These are phyloP conservation scores for Theonella swinhoei DNA, from an alignment of 37 sponge, comb jelly and placozoan genomes.

Conservation along the genomic window DNA sequence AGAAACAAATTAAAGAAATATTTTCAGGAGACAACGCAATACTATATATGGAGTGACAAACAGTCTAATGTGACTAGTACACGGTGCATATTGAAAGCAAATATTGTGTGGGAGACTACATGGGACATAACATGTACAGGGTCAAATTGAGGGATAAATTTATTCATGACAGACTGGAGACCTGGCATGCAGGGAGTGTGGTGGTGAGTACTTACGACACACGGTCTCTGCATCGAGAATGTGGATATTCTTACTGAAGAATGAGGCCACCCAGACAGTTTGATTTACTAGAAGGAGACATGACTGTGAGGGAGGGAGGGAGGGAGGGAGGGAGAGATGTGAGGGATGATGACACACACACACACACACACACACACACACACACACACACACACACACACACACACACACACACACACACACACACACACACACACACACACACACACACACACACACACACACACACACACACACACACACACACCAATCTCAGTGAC, in stretches of 20 bases:
- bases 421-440: not conserved
- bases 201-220: slow-evolving; percentile 79
- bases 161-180: too few relatives aligned
- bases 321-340: slow-evolving; percentile 14
- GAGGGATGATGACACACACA: not conserved
- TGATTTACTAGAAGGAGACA: slow-evolving; percentile 75
- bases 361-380: too few relatives aligned
- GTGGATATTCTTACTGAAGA: slow-evolving; percentile 67
- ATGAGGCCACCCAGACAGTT: slow-evolving; percentile 77
- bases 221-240: slow-evolving; percentile 76
- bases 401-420: slow-evolving; percentile 1
- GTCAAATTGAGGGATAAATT: too few relatives aligned
- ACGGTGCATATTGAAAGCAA: too few relatives aligned
- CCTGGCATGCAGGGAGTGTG: too few relatives aligned
- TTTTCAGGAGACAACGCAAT: too few relatives aligned
- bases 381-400: slow-evolving; percentile 5
- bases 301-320: slow-evolving; percentile 38
- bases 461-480: not conserved
- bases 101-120: too few relatives aligned
- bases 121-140: too few relatives aligned
- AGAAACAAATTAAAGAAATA: too few relatives aligned
- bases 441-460: slow-evolving; percentile 30
- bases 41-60: too few relatives aligned
- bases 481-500: slow-evolving; percentile 57
- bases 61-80: too few relatives aligned